Conservation (phyloP, 2,888 invertebrate genomes). For the Malachius bipustulatus region DNA sequence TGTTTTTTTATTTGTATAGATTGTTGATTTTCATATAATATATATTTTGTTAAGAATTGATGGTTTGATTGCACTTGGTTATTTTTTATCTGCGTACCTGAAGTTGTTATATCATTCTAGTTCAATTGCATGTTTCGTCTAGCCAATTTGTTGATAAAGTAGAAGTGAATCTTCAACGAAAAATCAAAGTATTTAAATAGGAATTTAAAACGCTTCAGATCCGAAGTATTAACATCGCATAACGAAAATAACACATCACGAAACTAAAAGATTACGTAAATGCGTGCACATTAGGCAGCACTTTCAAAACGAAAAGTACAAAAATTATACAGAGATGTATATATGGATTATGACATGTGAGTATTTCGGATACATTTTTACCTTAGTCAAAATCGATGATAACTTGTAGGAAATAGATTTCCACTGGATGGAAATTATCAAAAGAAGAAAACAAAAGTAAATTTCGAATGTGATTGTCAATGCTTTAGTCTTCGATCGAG, state of each 20-base stretch:
- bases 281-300: too few relatives aligned
- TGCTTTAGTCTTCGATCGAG: constrained; percentile 25
- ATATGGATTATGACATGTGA: constrained; percentile 14
- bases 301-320: constrained; percentile 14
- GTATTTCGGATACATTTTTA: constrained; percentile 14
- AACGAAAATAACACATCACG: too few relatives aligned
- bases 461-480: constrained; percentile 25
- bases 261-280: too few relatives aligned
- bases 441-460: constrained; percentile 14
- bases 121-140: constrained; percentile 20
- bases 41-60: constrained; percentile 42
- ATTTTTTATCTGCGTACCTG: constrained; percentile 28
- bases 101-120: constrained; percentile 28
- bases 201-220: constrained; percentile 25
- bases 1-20: constrained; percentile 37
- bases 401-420: constrained; percentile 5
- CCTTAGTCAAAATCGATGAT: constrained; percentile 11
- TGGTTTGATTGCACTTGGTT: constrained; percentile 20
- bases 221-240: constrained; percentile 15
- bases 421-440: not conserved
- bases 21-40: constrained; percentile 45
- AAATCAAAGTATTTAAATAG: constrained; percentile 29
- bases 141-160: constrained; percentile 24
- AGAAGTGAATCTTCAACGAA: constrained; percentile 25
- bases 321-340: too few relatives aligned